Conservation (phyloP, 2,797 vertebrate genomes). For the Prionace glauca region DNA sequence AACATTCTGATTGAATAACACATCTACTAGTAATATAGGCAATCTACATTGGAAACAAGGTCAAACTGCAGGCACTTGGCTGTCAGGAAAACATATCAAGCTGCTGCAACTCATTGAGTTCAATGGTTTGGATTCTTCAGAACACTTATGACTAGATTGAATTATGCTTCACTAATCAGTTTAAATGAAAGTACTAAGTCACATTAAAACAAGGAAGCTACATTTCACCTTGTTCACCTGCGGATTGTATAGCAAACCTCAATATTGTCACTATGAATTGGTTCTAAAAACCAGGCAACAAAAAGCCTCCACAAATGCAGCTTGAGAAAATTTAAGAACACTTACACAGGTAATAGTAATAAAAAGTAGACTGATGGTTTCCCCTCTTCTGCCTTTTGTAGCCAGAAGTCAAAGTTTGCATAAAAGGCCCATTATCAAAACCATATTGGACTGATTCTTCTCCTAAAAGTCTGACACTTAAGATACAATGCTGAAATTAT, state of each 20-base stretch:
- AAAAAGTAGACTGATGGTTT: background rate
- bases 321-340: slow-evolving; percentile 31
- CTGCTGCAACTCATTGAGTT: background rate
- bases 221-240: background rate
- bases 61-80: background rate
- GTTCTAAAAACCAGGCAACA: slow-evolving; percentile 26
- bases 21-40: slow-evolving; percentile 1
- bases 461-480: slow-evolving; percentile 55
- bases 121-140: background rate
- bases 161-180: slow-evolving; percentile 25
- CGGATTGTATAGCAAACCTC: background rate
- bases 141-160: background rate
- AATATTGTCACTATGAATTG: slow-evolving; percentile 20
- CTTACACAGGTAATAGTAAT: slow-evolving; percentile 5
- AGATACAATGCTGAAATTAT: slow-evolving; percentile 66
- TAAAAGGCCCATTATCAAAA: slow-evolving; percentile 55
- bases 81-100: background rate
- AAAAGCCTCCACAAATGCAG: background rate
- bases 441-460: slow-evolving; percentile 64
- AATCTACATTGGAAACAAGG: slow-evolving; percentile 19
- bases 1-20: background rate
- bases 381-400: background rate
- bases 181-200: slow-evolving; percentile 5
- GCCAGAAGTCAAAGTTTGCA: slow-evolving; percentile 22
- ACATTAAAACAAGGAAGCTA: slow-evolving; percentile 7